Base-by-base conservation (phyloP, 2,888 invertebrate species). In the Sialis lutaria region DNA sequence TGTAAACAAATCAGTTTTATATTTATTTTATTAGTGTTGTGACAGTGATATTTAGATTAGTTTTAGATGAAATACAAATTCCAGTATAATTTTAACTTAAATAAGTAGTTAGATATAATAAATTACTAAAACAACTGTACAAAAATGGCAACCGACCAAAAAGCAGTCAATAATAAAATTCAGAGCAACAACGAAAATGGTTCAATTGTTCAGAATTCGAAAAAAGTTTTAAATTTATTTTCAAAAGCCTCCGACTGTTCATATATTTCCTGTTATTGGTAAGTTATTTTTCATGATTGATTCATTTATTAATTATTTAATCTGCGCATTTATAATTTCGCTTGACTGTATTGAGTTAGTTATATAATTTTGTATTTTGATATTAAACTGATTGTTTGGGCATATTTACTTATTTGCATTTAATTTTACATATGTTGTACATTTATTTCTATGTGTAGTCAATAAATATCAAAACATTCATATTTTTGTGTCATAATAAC, bases 191-290 rank as follows among this genome's bases (percentile, higher is more conserved):
- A 48, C 54, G 53, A 53, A 5, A 58, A 56, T 49, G 53, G 50
- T 42, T 47, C 50, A 22, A 22, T 22, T 12, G 42, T 42, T 42
- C 52, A 54, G 48, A 51, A 51, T 42, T 49, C 55, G 22, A 64
- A 63, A 53, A 62, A 60, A 53, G 51, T 53, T 50, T 60, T 63
- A 47, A 64, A 61, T 50, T 62, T 84, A 55, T 84, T 85, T 67
- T 73, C 80, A 44, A 84, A 82, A 70, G 77, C 79, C 59, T 69
- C 78, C 48, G 85, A 85, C 55, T 87, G 86, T 67, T 78, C 82
- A 56, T 86, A 88, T 66, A 86, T 87, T 56, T 83, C 84, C 58
- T 87, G 86, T 68, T 88, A 86, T 65, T 88, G 88, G 87, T 83
- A 69, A 77, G 79, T 6, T 10, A 30, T 30, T 30, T 8, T 31